Conservation (phyloP, 2,888 invertebrate species). For the Parapristionchus giblindavisi region DNA sequence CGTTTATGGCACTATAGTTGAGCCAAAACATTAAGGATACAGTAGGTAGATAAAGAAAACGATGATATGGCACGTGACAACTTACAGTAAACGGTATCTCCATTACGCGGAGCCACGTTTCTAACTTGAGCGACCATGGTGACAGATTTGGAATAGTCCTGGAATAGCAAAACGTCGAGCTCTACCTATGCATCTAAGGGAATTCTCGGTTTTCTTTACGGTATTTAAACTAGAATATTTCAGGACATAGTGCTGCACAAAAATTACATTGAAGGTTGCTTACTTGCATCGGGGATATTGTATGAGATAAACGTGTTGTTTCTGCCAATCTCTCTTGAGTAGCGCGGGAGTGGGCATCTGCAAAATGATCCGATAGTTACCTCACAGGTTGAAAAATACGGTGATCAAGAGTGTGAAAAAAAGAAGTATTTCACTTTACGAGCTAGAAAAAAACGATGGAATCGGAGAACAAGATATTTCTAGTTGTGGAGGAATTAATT, state of each 20-base stretch:
- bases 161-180: too few relatives aligned
- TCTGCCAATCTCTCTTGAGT: slow-evolving; percentile 64
- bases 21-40: not conserved
- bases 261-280: not conserved
- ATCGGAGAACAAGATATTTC: too few relatives aligned
- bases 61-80: not conserved
- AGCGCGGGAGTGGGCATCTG: slow-evolving; percentile 54
- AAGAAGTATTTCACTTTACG: too few relatives aligned
- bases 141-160: slow-evolving; percentile 88
- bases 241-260: not conserved
- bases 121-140: slow-evolving; percentile 92
- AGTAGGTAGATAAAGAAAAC: not conserved
- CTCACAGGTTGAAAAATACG: too few relatives aligned
- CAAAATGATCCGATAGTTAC: too few relatives aligned
- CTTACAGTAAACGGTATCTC: slow-evolving; percentile 90
- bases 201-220: too few relatives aligned
- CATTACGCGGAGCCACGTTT: slow-evolving; percentile 91
- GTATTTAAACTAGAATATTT: too few relatives aligned
- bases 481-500: too few relatives aligned
- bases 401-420: too few relatives aligned
- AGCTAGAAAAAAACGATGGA: too few relatives aligned
- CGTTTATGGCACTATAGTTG: too few relatives aligned
- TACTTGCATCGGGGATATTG: slow-evolving; percentile 16
- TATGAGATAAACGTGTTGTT: slow-evolving; percentile 88
- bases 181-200: not conserved